Base-by-base conservation (phyloP, 1,140 invertebrate genomes). In the Ephestia elutella region DNA sequence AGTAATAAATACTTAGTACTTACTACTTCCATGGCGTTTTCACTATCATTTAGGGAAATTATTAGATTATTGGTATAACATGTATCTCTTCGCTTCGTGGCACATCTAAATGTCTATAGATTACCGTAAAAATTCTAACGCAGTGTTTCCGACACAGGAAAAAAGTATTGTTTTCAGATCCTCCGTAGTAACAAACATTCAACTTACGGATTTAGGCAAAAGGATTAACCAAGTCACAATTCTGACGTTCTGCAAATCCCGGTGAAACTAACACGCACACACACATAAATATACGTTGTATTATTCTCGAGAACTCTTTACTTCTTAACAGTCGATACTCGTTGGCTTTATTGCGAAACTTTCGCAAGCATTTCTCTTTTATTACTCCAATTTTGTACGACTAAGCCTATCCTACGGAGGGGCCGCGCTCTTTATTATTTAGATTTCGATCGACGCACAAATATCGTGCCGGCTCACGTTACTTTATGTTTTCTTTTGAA, bases 301-400 rank as follows among this genome's bases (percentile, higher is more conserved):
- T 78, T 77, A 77, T 74, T 71, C 79, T 82, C 63, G 71, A 79
- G 78, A 86, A 87, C 82, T 85, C 85, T 82, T 87, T 87, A 84
- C 83, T 86, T 78, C 83, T 86, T 86, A 84, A 81, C 86, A 88
- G 79, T 88, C 86, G 83, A 86, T 88, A 86, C 82, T 81, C 80
- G 82, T 86, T 81, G 79, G 78, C 76, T 88, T 88, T 88, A 88
- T 88, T 88, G 81, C 86, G 65, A 88, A 88, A 88, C 78, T 88
- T 88, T 88, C 68, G 74, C 81, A 76, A 75, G 83, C 86, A 86
- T 86, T 88, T 78, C 86, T 86, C 83, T 86, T 87, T 86, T 88
- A 88, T 88, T 88, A 88, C 86, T 79, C 78, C 86, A 88, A 86
- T 88, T 86, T 86, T 82, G 86, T 86, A 82, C 76, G 76, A 79